Percentiles rank a stretch among this genome's conserved stretches.
phyloP scores from a whole-genome alignment of 2,113 vertebrate species.

The Mesoclemmys tuberculata region DNA sequence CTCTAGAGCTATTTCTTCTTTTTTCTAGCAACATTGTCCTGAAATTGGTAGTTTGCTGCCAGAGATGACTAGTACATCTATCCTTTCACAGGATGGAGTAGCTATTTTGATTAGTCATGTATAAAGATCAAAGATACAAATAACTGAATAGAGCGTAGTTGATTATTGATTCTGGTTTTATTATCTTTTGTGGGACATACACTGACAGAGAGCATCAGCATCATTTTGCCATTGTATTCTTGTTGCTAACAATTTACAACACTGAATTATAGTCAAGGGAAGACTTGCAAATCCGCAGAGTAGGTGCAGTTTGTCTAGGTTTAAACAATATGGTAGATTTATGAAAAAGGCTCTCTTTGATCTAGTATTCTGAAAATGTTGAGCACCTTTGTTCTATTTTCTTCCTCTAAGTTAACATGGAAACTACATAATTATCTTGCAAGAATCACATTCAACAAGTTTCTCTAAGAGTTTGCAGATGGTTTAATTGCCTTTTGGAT shows the following conservation, averaged over 20 bases:
- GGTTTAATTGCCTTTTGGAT: neutral
- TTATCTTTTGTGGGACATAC: neutral
- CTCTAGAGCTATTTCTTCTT: neutral
- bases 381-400: fast-evolving
- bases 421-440: neutral
- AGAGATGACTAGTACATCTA: neutral
- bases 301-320: neutral
- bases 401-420: neutral
- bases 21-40: neutral
- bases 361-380: neutral
- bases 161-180: constrained; percentile 28
- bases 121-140: neutral
- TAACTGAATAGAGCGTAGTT: neutral
- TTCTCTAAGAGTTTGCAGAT: neutral
- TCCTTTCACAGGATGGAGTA: neutral
- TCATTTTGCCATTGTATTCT: neutral
- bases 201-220: neutral
- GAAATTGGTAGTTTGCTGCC: neutral
- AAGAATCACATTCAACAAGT: neutral
- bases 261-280: neutral
- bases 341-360: neutral
- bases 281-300: neutral
- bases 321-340: neutral
- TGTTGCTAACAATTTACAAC: neutral
- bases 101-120: neutral